Base-by-base conservation (phyloP, 30 jellyfish, hydroid and myxozoan species). In the Chrysaora quinquecirrha region DNA sequence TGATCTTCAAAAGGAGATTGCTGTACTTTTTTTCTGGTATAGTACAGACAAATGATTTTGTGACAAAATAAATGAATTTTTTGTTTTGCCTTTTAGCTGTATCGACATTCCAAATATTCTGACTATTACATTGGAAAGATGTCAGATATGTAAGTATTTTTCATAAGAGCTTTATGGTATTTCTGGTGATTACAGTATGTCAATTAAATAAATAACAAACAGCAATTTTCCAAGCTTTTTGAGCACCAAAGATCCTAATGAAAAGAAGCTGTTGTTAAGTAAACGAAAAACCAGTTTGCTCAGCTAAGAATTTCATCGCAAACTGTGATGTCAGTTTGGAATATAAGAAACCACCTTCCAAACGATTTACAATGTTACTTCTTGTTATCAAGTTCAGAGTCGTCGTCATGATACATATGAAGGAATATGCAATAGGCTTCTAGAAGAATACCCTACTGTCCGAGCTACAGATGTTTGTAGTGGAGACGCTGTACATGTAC, bases 31-130 rank as follows among this genome's bases (percentile, higher is more conserved):
- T 9, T 16, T 43, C 58, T 16, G 16, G 16, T 43, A 43, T 9
- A 43, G 12, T 43, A 43, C 16, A 6, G 12, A 6, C 12, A 16
- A 43, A 43, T 6, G 16, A 43, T 43, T 43, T 9, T 43, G 58
- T 9, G 16, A 16, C 58, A 9, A 16, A 43, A 6, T 43, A 43
- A 43, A 16, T 16, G 58, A 43, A 43, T 43, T 43, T 6, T 9
- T 16, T 43, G 16, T 47, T 18, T 72, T 68, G 25, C 58, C 38
- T 61, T 67, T 12, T 67, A 92, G 98, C 92, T 92, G 48, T 92
- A 85, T 77, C 56, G 98, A 24, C 98, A 92, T 92, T 92, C 98
- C 10, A 30, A 82, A 28, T 58, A 48, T 66, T 96, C 98, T 52
- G 96, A 92, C 49, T 92, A 85, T 60, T 79, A 72, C 72, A 71